Base-by-base conservation (phyloP, 2,888 invertebrate genomes). In the Marasmarcha lunaedactyla region DNA sequence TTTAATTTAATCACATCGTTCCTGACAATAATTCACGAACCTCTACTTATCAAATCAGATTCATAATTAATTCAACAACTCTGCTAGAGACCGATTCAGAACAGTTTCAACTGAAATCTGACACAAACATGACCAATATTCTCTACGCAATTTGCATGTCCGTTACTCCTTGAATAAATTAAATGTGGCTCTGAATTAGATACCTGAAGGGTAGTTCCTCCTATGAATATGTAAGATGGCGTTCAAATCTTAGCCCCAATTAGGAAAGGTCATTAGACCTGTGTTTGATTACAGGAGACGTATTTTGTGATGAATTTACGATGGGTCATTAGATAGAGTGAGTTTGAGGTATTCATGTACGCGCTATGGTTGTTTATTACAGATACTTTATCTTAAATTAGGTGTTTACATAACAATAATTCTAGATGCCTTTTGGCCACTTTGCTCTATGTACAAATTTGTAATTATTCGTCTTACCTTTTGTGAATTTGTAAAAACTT, bases 191-290 rank as follows among this genome's bases (percentile, higher is more conserved):
- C n/a, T n/a, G n/a, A n/a, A n/a, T n/a, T n/a, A 78, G 72, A 73
- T 79, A 74, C 65, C 71, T 62, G 57, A 60, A 68, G 71, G 64
- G 52, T n/a, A n/a, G n/a, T 46, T 54, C 59, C 61, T 63, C 78
- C 11, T 72, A 81, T 83, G 81, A 83, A 83, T 83, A 83, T 83
- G 81, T 81, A 83, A 83, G 81, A 78, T 73, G 68, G 71, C 71
- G 70, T 71, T 69, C 72, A 73, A 79, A 83, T 79, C 79, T 79
- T 74, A 76, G 71, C 63, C 66, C 71, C 79, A 79, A 78, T 83
- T 78, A 79, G 70, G 52, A 55, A 54, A 64, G 71, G 72, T 73
- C 76, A 76, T 77, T 74, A 76, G 70, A 62, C 66, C 71, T 59
- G 56, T 60, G 61, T 64, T 73, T 71, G 67, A 73, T 74, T 73